phyloP scores from a whole-genome alignment of 2,797 vertebrate species.

The Urophycis tenuis region DNA sequence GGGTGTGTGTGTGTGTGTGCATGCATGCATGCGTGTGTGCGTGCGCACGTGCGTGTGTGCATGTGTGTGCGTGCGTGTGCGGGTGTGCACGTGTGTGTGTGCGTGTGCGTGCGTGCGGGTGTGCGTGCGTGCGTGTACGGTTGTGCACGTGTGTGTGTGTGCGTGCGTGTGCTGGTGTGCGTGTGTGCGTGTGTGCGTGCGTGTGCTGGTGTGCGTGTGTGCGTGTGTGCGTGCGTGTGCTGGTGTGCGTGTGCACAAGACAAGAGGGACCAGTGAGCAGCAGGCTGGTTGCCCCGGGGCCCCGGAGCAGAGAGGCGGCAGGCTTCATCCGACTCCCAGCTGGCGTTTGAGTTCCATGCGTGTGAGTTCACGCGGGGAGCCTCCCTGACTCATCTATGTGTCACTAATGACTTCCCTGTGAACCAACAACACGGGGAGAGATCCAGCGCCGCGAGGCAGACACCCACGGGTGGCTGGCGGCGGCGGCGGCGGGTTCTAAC shows the following conservation, averaged over 20 bases:
- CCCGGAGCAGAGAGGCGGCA: background rate
- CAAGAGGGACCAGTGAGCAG: background rate
- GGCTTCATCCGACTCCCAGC: background rate
- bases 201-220: background rate
- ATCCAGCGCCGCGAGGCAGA: constrained; percentile 40
- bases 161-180: background rate
- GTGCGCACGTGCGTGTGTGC: background rate
- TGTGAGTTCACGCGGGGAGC: constrained; percentile 29
- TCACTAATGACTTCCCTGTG: constrained; percentile 58
- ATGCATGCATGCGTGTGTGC: background rate
- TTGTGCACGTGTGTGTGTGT: no score
- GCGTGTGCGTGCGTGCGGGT: no score
- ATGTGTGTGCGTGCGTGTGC: background rate
- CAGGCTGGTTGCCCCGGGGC: background rate
- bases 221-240: background rate
- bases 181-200: no score
- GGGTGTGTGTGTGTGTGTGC: background rate
- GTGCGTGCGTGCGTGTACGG: no score
- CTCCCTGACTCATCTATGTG: constrained; percentile 57
- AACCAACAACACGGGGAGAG: constrained; percentile 59
- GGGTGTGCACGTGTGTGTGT: background rate
- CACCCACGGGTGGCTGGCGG: constrained; percentile 14
- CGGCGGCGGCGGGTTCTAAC: constrained; percentile 31
- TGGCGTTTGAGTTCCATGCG: background rate
- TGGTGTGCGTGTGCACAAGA: background rate